phyloP scores from a whole-genome alignment of 2,888 invertebrate genomes.

The Scaeva pyrastri region DNA sequence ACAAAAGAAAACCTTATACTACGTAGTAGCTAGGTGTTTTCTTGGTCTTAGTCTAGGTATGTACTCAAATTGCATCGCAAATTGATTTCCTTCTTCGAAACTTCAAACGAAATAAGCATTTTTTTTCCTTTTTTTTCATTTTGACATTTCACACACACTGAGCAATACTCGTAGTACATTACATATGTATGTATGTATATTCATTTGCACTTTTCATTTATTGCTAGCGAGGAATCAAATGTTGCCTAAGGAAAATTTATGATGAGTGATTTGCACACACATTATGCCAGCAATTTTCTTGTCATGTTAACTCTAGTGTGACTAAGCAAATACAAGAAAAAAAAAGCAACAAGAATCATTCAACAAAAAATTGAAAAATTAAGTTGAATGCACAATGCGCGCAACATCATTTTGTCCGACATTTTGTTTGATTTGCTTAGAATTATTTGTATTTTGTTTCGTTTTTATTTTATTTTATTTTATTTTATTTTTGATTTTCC shows the following conservation, averaged over 20 bases:
- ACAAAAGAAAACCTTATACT: not conserved
- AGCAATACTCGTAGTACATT: too few species aligned
- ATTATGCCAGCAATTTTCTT: constrained; percentile 61
- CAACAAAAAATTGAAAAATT: constrained; percentile 41
- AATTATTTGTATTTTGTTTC: constrained; percentile 25
- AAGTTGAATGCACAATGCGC: constrained; percentile 45
- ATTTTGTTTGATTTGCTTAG: constrained; percentile 46
- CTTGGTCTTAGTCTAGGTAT: not conserved
- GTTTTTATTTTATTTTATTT: not conserved
- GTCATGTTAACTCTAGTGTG: constrained; percentile 73
- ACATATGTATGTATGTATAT: too few species aligned
- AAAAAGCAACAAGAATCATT: constrained; percentile 30
- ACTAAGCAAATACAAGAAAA: constrained; percentile 59
- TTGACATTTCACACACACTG: constrained; percentile 51
- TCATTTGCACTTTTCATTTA: constrained; percentile 51
- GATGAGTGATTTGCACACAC: constrained; percentile 64
- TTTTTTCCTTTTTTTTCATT: not conserved
- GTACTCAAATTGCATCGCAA: constrained; percentile 26
- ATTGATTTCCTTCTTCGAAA: constrained; percentile 34
- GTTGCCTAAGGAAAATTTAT: constrained; percentile 6
- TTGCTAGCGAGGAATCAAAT: constrained; percentile 3
- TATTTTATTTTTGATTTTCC: constrained; percentile 37
- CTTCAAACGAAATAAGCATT: constrained; percentile 15
- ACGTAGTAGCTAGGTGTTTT: not conserved
- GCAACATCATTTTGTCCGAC: constrained; percentile 58